Evolutionary conservation across 2,797 vertebrate genomes (phyloP).

Genomic region (Ciconia nigra): DNA sequence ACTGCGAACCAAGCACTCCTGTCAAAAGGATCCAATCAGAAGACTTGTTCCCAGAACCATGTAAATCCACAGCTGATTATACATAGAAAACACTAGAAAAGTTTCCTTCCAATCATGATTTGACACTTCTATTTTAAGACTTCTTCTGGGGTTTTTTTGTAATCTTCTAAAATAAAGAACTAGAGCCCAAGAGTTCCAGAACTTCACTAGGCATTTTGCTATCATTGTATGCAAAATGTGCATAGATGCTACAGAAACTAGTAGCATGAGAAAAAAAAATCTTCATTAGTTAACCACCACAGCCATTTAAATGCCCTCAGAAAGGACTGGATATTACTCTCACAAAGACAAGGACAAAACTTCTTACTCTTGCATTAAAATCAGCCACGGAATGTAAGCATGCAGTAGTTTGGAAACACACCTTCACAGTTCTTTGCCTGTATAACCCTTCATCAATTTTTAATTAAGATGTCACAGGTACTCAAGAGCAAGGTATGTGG

Average conservation of each 20-base stretch:
- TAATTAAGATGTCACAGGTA: neutral
- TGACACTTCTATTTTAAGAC: neutral
- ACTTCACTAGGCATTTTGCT: neutral
- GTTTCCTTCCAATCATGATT: neutral
- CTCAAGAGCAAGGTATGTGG: neutral
- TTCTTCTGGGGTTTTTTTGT: neutral
- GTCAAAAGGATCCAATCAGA: neutral
- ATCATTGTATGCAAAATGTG: neutral
- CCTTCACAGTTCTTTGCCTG: neutral
- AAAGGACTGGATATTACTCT: neutral
- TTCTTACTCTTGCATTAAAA: neutral
- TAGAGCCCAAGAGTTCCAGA: neutral
- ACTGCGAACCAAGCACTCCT: neutral
- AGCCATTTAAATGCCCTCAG: neutral
- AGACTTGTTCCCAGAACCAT: neutral
- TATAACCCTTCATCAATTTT: neutral
- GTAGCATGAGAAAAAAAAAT: neutral
- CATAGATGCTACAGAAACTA: neutral
- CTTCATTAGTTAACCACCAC: neutral
- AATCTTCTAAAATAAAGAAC: neutral
- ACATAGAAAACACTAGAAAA: neutral
- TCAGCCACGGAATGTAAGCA: neutral
- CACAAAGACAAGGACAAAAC: neutral
- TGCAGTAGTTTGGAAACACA: neutral
- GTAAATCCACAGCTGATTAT: neutral